Conservation (phyloP, 2,888 invertebrate species). For the Agrypnus murinus region DNA sequence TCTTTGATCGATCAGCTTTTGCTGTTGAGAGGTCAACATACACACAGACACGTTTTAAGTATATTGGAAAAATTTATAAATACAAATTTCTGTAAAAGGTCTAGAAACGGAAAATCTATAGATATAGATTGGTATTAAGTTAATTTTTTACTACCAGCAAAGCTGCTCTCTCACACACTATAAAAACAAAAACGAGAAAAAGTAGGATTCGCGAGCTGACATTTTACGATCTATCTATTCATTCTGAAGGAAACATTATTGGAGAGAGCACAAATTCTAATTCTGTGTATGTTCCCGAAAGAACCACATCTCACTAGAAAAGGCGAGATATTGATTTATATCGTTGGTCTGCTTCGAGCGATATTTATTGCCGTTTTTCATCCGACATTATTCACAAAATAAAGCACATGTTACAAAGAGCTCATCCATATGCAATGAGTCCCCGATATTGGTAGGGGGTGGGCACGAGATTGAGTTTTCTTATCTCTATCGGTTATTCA, state of each 20-base stretch:
- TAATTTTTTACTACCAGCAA: background rate
- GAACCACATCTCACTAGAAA: slow-evolving; percentile 33
- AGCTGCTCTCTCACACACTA: background rate
- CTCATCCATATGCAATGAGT: slow-evolving; percentile 60
- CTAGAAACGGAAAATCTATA: too few species aligned
- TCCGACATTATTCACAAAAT: slow-evolving; percentile 58
- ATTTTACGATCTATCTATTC: slow-evolving; percentile 12
- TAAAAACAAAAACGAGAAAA: background rate
- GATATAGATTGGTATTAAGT: too few species aligned
- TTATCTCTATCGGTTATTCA: slow-evolving; percentile 47
- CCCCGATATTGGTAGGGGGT: slow-evolving; percentile 41
- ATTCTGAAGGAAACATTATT: slow-evolving; percentile 7
- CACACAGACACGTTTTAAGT: background rate
- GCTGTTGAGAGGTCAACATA: slow-evolving; percentile 22
- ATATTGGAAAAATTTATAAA: background rate
- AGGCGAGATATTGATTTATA: slow-evolving; percentile 61
- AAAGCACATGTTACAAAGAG: slow-evolving; percentile 59
- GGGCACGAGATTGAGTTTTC: slow-evolving; percentile 49
- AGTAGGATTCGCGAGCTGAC: background rate
- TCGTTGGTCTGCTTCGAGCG: slow-evolving; percentile 54
- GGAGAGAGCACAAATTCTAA: slow-evolving; percentile 32
- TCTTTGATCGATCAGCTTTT: slow-evolving; percentile 30
- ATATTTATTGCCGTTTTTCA: slow-evolving; percentile 60
- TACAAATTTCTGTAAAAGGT: background rate
- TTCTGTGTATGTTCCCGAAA: slow-evolving; percentile 32